Evolutionary conservation across 2,888 invertebrate species (phyloP), one percentile per base, ranked within the genome.

Genomic region (Embidobia sp.): DNA sequence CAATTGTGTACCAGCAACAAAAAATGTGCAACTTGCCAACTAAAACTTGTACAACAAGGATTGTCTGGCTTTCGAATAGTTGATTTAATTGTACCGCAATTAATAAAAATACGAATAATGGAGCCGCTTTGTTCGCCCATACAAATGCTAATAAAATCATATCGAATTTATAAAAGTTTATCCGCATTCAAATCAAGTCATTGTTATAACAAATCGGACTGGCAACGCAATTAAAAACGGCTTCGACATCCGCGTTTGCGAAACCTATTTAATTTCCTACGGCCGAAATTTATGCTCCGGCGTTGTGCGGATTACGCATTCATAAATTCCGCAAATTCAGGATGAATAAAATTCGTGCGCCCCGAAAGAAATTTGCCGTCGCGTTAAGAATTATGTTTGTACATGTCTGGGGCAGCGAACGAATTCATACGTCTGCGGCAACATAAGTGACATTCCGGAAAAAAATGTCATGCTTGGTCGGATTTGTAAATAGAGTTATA

Each of bases 331-430:
- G 16, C 16, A 11, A 35, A 44, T 46, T 33, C 11, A 6, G 15
- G 29, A 61, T 31, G 7, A 46, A 46, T 33, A 46, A 61, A 46
- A 61, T 7, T 55, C 19, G 11, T 35, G 26, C 46, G 8, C 13
- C 22, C 31, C 5, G 19, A 42, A 26, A 51, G 51, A 42, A 51
- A 49, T 18, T 49, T 64, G 4, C 2, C 31, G 51, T 6, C 13
- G 15, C 19, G 66, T 44, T 55, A 55, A 53, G 53, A 55, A 55
- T 66, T 66, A 55, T 46, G 53, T 16, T 53, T 18, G 37, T 53
- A 42, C 26, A 42, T 10, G 44, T 44, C 22, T 53, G 27, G 42
- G 8, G 7, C 35, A 13, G 27, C 10, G 27, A 46, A 53, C 8
- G 35, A 53, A 42, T 66, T 53, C 26, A 63, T 48, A 44, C 27